phyloP scores from a whole-genome alignment of 2,888 invertebrate genomes.

The Allacma fusca region DNA sequence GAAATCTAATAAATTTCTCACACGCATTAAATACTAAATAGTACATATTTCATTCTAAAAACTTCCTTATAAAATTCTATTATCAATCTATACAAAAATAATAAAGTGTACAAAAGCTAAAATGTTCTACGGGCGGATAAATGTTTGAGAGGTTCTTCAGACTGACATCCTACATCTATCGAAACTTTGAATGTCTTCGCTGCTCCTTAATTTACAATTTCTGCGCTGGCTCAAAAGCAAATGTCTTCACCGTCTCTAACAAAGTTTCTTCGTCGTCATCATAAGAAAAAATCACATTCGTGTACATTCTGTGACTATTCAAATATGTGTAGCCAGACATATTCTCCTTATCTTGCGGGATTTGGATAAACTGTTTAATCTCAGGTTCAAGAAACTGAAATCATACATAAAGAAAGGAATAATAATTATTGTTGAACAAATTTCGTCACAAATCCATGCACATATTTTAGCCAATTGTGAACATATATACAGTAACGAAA shows the following conservation, averaged over 20 bases:
- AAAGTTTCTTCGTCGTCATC: slow-evolving; percentile 43
- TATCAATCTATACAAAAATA: no score
- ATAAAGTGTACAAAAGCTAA: no score
- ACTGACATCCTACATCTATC: slow-evolving; percentile 4
- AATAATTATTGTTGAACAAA: background rate
- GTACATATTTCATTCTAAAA: background rate
- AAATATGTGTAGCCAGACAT: slow-evolving; percentile 29
- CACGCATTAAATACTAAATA: background rate
- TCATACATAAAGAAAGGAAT: background rate
- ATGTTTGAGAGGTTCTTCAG: no score
- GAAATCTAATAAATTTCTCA: background rate
- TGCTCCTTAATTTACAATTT: background rate
- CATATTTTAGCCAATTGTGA: no score
- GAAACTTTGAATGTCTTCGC: background rate
- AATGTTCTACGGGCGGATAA: no score
- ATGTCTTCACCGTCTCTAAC: slow-evolving; percentile 22
- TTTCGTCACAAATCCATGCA: background rate
- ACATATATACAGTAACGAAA: no score
- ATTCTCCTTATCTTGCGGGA: slow-evolving; percentile 16
- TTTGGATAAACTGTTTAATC: background rate
- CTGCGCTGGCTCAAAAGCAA: background rate
- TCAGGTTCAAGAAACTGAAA: slow-evolving; percentile 3
- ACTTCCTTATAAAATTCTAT: no score
- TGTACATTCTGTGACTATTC: slow-evolving; percentile 16
- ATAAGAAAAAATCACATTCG: slow-evolving; percentile 32